Conservation (phyloP, 2,888 invertebrate species). For the Exephanes ischioxanthus region DNA sequence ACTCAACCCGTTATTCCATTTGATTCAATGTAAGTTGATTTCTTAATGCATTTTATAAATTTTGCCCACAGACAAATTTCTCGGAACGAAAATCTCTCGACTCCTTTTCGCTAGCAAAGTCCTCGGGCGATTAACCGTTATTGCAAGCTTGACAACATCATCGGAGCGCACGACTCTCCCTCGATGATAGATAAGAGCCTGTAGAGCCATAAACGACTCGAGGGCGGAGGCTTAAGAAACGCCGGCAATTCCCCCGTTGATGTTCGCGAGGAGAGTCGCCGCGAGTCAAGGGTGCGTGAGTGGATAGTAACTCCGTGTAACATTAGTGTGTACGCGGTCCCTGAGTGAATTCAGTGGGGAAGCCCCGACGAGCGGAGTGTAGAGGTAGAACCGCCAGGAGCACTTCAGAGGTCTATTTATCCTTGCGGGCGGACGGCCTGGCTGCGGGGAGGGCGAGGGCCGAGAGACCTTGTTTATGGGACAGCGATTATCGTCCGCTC, state of each 20-base stretch:
- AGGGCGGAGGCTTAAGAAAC: background rate
- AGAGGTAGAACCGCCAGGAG: conserved; percentile 13
- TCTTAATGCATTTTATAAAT: too few species aligned
- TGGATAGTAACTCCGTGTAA: conserved; percentile 34
- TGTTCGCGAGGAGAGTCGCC: conserved; percentile 11
- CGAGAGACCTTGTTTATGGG: conserved; percentile 63
- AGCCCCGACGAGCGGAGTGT: conserved; percentile 5
- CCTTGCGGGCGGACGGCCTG: conserved; percentile 46
- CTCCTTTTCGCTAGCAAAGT: background rate
- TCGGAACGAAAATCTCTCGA: background rate
- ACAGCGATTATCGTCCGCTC: conserved; percentile 57
- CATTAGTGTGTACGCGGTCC: conserved; percentile 24
- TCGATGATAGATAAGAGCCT: conserved; percentile 8
- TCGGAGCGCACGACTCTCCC: background rate
- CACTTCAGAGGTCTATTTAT: conserved; percentile 54
- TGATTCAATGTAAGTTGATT: too few species aligned
- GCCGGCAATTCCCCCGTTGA: background rate
- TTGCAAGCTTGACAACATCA: background rate
- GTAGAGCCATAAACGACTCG: background rate
- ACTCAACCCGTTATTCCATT: too few species aligned
- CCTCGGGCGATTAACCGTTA: background rate
- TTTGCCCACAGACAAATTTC: too few species aligned
- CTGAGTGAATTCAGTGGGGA: conserved; percentile 35
- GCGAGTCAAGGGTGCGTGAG: conserved; percentile 39
- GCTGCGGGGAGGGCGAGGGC: conserved; percentile 26